Percentiles rank a stretch among this genome's conserved stretches.
phyloP scores from a whole-genome alignment of 2,113 vertebrate species.

The Burhinus bistriatus region DNA sequence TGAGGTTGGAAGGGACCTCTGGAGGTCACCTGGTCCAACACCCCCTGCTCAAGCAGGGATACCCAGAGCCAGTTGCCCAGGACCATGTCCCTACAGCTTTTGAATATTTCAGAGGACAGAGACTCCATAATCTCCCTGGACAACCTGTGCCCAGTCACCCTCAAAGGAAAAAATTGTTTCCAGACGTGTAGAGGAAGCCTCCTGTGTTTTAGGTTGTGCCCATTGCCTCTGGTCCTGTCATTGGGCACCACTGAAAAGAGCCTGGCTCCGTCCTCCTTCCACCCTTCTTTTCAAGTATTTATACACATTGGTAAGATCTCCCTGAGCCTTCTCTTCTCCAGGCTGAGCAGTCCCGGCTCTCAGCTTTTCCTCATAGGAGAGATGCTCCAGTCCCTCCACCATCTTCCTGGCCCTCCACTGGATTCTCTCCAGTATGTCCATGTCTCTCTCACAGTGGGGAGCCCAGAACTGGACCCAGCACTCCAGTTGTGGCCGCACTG shows the following conservation, averaged over 20 bases:
- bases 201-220: neutral
- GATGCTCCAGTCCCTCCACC: neutral
- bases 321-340: neutral
- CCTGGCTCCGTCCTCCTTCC: neutral
- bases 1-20: neutral
- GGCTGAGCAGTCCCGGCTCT: neutral
- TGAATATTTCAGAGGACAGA: neutral
- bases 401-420: neutral
- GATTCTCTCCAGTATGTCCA: neutral
- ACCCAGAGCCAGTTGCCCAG: neutral
- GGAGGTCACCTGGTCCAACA: neutral
- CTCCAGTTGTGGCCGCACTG: neutral
- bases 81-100: neutral
- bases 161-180: neutral
- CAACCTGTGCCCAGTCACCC: neutral
- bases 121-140: neutral
- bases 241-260: neutral
- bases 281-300: too few relatives aligned
- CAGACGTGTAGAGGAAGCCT: neutral
- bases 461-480: neutral
- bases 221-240: neutral
- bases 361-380: neutral
- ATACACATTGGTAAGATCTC: neutral
- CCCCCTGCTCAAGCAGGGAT: neutral
- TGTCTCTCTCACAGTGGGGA: neutral